Evolutionary conservation across 2,113 vertebrate genomes (phyloP), one percentile per base, ranked within the genome.

Genomic region (Mellivora capensis): DNA sequence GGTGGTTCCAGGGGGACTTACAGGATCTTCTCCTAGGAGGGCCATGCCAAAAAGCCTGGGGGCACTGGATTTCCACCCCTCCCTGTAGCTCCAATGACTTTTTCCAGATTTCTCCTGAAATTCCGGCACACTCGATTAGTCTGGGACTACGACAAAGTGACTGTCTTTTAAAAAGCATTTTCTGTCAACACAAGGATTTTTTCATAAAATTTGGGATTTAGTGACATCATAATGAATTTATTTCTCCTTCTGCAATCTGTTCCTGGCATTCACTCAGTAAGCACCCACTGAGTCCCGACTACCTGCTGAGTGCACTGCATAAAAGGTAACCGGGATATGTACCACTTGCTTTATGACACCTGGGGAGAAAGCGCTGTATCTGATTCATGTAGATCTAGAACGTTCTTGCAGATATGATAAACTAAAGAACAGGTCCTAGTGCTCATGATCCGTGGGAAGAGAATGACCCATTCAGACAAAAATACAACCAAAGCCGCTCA

Each of bases 251-350:
- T 12, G n/a, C 76, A 21, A 0, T 18, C 39, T 54, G 44, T 14
- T 14, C 59, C 67, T 47, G 31, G 52, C 37, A 4, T n/a, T 44
- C 72, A 59, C 9, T 64, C 18, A 13, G 31, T 42, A 76, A 57
- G n/a, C 44, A 44, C 42, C 37, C 20, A 7, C 15, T 7, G 20
- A 74, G 81, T n/a, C 13, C 27, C 15, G 27, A 8, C 7, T 47
- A 13, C 37, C 44, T 23, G 29, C 9, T 0, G 23, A 29, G 39
- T 9, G 34, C 20, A 6, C 0, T 3, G 23, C 0, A 0, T 3
- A 14, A 87, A 31, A 44, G 23, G 25, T 83, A 79, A 31, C 12
- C 10, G 8, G 5, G 4, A 0, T 2, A 0, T 2, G 15, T 1
- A 0, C 29, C 25, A 11, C 11, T 2, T 25, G 5, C 47, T 4